A percentile compares a stretch with the other conserved stretches of the same genome.
phyloP scores from a whole-genome alignment of 2,797 vertebrate species.

The Spinibarbus caldwelli region DNA sequence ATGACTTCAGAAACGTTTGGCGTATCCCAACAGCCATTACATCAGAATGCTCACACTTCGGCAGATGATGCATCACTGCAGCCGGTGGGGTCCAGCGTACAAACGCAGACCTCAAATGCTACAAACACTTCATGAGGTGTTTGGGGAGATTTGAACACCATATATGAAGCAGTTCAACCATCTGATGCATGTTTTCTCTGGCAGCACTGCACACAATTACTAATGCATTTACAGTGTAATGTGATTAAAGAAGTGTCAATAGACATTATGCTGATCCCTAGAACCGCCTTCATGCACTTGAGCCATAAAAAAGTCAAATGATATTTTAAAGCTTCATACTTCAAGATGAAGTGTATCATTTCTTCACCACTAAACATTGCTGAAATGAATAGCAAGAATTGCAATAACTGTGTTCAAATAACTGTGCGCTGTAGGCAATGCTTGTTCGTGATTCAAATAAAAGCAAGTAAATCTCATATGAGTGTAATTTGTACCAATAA shows the following conservation, averaged over 20 bases:
- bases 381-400: background rate
- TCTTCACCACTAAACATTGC: background rate
- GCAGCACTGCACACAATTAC: background rate
- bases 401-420: background rate
- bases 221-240: background rate
- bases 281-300: background rate
- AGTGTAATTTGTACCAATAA: background rate
- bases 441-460: background rate
- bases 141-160: background rate
- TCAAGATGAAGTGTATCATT: background rate
- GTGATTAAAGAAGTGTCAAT: background rate
- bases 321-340: background rate
- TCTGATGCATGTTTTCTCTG: background rate
- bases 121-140: background rate
- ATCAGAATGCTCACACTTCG: conserved; percentile 41
- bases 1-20: background rate
- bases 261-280: background rate
- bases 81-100: conserved; percentile 17
- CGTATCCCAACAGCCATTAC: conserved; percentile 39
- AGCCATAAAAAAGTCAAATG: background rate
- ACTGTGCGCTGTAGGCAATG: background rate
- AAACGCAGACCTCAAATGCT: conserved; percentile 1
- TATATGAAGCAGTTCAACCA: background rate
- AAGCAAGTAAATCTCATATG: background rate
- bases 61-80: conserved; percentile 28